Evolutionary conservation across 2,797 vertebrate genomes (phyloP).

Genomic region (Anas bernieri): DNA sequence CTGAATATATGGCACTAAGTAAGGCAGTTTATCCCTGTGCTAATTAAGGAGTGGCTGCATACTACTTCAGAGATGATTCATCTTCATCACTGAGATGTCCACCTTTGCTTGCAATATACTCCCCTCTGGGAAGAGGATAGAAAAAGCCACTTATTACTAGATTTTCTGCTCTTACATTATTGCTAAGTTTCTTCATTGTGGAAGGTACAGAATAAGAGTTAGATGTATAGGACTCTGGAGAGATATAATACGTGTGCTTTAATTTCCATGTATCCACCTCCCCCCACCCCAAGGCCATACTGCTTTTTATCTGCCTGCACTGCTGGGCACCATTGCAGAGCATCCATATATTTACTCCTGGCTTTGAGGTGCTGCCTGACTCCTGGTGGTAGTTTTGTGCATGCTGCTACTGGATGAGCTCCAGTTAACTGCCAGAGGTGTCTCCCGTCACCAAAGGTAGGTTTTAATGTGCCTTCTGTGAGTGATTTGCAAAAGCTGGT

Average conservation of each 20-base stretch:
- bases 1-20: neutral
- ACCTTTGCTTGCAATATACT: neutral
- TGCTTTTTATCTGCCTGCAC: neutral
- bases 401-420: neutral
- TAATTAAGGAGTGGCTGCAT: neutral
- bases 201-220: neutral
- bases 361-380: neutral
- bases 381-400: neutral
- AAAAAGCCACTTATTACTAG: neutral
- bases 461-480: neutral
- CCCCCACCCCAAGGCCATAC: rapidly evolving
- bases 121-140: neutral
- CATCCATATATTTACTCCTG: rapidly evolving
- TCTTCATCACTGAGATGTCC: rapidly evolving
- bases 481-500: neutral
- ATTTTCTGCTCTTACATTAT: neutral
- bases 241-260: neutral
- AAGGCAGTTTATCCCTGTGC: neutral
- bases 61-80: neutral
- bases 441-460: neutral
- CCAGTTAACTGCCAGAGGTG: neutral
- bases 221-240: neutral
- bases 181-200: neutral
- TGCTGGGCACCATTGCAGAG: neutral
- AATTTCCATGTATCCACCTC: neutral